A percentile compares a stretch with the other conserved stretches of the same genome.
Evolutionary conservation across 2,797 vertebrate species (phyloP).

Genomic region (Amblyraja radiata): DNA sequence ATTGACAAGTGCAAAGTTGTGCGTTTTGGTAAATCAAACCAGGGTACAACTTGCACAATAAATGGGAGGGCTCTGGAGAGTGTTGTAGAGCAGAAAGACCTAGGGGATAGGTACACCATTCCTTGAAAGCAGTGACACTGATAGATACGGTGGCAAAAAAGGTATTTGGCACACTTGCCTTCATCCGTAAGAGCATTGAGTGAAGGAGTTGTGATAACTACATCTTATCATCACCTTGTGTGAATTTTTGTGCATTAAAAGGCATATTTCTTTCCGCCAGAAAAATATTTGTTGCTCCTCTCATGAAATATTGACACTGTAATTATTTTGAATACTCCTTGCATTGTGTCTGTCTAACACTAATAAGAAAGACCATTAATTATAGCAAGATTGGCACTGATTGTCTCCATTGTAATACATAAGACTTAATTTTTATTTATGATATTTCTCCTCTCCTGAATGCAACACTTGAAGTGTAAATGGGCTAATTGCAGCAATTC

Average conservation of each 20-base stretch:
- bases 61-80: no score
- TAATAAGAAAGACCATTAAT: background rate
- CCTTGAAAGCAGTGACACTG: no score
- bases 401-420: background rate
- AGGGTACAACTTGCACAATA: no score
- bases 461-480: background rate
- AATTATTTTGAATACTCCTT: background rate
- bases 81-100: no score
- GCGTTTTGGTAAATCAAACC: no score
- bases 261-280: background rate
- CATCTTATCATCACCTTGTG: background rate
- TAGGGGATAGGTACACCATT: no score
- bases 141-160: no score
- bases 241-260: background rate
- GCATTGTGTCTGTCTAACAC: background rate
- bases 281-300: constrained; percentile 8
- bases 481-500: background rate
- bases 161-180: no score
- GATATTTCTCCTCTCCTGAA: background rate
- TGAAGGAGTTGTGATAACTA: no score
- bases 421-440: constrained; percentile 6
- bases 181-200: no score
- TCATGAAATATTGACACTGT: background rate
- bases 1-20: no score
- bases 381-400: background rate